Evolutionary conservation across 2,797 vertebrate species (phyloP), one percentile per base, ranked within the genome.

Genomic region (Alauda arvensis): DNA sequence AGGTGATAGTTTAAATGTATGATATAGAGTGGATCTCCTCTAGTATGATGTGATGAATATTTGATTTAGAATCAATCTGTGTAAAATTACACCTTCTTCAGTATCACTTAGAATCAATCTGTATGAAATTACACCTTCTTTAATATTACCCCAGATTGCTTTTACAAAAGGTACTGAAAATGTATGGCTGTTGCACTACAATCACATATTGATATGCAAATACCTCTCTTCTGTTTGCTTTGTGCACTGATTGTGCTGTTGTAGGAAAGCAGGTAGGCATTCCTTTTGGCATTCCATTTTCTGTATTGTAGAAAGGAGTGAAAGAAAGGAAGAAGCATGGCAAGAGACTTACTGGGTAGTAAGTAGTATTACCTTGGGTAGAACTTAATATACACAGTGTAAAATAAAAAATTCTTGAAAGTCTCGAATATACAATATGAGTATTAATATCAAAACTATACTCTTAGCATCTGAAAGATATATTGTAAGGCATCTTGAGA

Each of bases 21-120:
- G 25, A 79, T 88, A 34, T 57, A 6, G 25, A 89, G 26, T 62
- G 52, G 18, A 45, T 77, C 40, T 78, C 33, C 51, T 52, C 29
- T 71, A 39, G 42, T 55, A 80, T 46, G 26, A 60, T 67, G n/a
- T 70, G 62, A 56, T 66, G 69, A 86, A 72, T 92, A 76, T 82
- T 84, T 91, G 40, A 77, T 93, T 91, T 80, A 57, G 53, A 90
- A 71, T 92, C 77, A 79, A 56, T 89, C 61, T 86, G 31, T 70
- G 49, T 59, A 62, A 85, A 89, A 93, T 88, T 74, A 57, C 28
- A 59, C 24, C 37, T 87, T 76, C 65, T 57, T 60, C 81, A 77
- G 33, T 85, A 65, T 67, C 45, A 51, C 65, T 66, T 82, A 42
- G 48, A 91, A 76, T 87, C 72, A 89, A 59, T 88, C 67, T 90